Base-by-base conservation (phyloP, 1,140 invertebrate species). In the Piezodorus guildinii region DNA sequence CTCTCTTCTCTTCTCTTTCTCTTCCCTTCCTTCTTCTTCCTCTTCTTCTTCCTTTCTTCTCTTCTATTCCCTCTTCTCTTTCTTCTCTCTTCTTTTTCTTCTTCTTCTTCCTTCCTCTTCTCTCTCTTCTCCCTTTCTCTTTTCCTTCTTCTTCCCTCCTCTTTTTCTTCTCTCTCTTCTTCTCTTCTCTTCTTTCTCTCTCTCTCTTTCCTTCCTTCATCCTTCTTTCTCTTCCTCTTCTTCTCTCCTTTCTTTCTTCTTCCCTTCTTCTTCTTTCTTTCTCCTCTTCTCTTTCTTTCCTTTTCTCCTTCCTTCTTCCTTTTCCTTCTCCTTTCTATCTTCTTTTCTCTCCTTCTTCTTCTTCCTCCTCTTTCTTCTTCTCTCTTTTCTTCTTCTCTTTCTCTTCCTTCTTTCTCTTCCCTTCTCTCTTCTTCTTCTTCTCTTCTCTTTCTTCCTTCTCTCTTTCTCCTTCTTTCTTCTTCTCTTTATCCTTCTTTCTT, bases 401-500 rank as follows among this genome's bases (percentile, higher is more conserved):
- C 16, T 60, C 46, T 44, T 23, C 54, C 17, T 39, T 59, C 62
- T 59, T 54, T 17, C 23, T 60, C 51, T 46, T 30, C 17, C 54
- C 60, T 15, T 58, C 62, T 39, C 17, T 21, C 54, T 43, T 21
- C 14, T 30, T 15, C 14, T 63, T 21, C 21, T 56, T 19, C 19
- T 34, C 21, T n/a, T 34, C 17, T 23, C 49, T 25, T n/a, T 23
- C 27, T 15, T 56, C 39, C 46, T 17, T 34, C 54, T 46, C 46
- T 15, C 27, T 34, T n/a, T 23, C 15, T 23, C 49, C 27, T 17
- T 51, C 45, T 25, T 17, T 63, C 21, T 23, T 34, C 62, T 34
- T 27, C 34, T 63, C 44, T 63, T 46, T 63, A 45, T 63, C 49
- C 34, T 39, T 63, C 46, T 23, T 34, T 17, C 44, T 56, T 46